Evolutionary conservation across 2,113 vertebrate species (phyloP), one percentile per base, ranked within the genome.

Genomic region (Sander vitreus): DNA sequence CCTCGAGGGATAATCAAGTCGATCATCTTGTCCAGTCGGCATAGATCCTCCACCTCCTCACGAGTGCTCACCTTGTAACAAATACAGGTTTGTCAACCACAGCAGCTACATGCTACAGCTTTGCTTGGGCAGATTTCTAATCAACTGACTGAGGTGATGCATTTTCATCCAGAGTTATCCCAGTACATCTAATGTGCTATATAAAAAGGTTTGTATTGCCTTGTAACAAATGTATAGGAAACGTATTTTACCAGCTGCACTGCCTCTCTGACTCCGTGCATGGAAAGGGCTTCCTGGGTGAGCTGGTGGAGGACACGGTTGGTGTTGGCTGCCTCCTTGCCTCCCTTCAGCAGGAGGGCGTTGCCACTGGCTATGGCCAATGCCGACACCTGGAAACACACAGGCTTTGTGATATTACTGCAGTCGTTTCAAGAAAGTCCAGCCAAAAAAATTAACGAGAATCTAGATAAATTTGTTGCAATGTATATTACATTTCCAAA

Each of bases 1-100:
- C 98, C 98, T 3, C 98, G 96, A 3, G 98, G 98, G 86, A 99
- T 97, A 73, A 99, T 99, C 21, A 99, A 91, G 88, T 99, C 98
- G 73, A 99, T 97, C 91, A 99, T 93, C 79, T 98, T 97, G 91
- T 99, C 96, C 82, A 99, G 92, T 43, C 96, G 96, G 78, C 98
- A 99, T 19, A 99, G 96, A 90, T 99, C 98, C 90, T 97, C 97
- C 71, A 99, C 98, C 54, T 99, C 98, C 86, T 99, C 98, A 70
- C 97, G 96, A 14, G 97, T 98, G 86, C 97, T 98, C 84, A 99
- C 97, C 98, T 99, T 81, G 15, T 70, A 67, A 59, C 16, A 55
- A 65, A 71, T 13, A 51, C 2, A 16, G 0, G 47, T 60, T 53
- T 53, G 51, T 74, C 12, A 67, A 18, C 21, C 14, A 14, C 48